Evolutionary conservation across 2,888 invertebrate genomes (phyloP).

Genomic region (Agrochola lychnidis): DNA sequence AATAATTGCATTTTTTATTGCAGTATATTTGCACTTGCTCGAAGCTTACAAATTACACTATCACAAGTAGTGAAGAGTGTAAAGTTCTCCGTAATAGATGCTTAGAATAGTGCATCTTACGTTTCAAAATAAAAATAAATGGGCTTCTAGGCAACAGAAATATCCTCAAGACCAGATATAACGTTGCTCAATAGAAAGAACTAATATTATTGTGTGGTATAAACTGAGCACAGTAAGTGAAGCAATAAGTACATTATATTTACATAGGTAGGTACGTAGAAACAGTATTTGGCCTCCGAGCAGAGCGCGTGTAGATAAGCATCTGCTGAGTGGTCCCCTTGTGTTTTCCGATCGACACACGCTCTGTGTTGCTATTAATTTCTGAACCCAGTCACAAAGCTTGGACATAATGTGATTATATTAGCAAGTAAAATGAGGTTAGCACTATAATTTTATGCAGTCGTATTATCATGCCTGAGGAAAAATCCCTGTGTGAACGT

Average conservation of each 20-base stretch:
- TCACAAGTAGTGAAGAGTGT: neutral
- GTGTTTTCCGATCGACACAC: conserved; percentile 85
- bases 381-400: conserved; percentile 87
- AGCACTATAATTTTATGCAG: conserved; percentile 79
- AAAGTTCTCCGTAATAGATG: neutral
- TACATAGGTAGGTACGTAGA: conserved; percentile 70
- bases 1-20: conserved; percentile 25
- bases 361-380: conserved; percentile 88
- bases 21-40: conserved; percentile 7
- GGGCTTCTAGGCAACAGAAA: neutral
- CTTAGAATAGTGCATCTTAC: neutral
- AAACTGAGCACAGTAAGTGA: conserved; percentile 59
- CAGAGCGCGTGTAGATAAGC: conserved; percentile 86
- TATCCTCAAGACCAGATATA: neutral
- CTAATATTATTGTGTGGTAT: conserved; percentile 19
- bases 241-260: conserved; percentile 70
- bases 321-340: conserved; percentile 90
- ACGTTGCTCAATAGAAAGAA: conserved; percentile 14
- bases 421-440: conserved; percentile 88
- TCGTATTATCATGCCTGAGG: conserved; percentile 74
- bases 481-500: conserved; percentile 74
- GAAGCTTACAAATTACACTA: conserved; percentile 1
- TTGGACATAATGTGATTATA: conserved; percentile 89
- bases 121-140: neutral
- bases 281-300: conserved; percentile 72